Evolutionary conservation across 2,113 vertebrate species (phyloP), one percentile per base, ranked within the genome.

Genomic region (Neotoma lepida): DNA sequence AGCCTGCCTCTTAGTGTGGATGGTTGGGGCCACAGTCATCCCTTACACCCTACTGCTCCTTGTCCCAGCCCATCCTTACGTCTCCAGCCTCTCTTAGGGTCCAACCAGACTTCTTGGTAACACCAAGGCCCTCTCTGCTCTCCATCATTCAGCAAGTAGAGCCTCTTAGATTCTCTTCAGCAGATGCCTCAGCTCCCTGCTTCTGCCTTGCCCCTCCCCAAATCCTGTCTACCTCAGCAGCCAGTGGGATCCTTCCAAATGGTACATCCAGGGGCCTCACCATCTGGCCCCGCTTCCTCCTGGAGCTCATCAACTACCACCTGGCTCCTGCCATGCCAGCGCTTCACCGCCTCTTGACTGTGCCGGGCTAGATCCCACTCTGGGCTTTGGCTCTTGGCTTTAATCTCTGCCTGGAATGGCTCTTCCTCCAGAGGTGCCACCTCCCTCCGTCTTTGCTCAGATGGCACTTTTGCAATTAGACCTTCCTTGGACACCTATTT

Each of bases 231-330:
- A 54, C 44, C 51, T n/a, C 56, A 22, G 95, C 84, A 88, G 82
- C 90, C 86, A 82, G 88, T 93, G 94, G 92, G 91, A 84, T 85
- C 81, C 51, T 95, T 76, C 78, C 26, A 56, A 68, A 94, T 15
- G 87, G 93, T n/a, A 71, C 49, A 24, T 85, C 96, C 86, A 73
- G 90, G 92, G 96, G 77, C 92, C 86, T 82, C 89, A 46, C 91
- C 96, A 94, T 94, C 96, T 92, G 96, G 88, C 92, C 93, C 88
- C 77, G n/a, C 85, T 90, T 93, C 94, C 86, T 96, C 85, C 74
- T 28, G 24, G 30, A 84, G 89, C 78, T 89, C 86, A 73, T 92
- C 95, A 64, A 88, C 94, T 68, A 17, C 76, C 49, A 6, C 70
- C 41, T 46, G 77, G 12, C 74, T 15, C 13, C 30, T 63, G 51